A percentile compares a stretch with the other conserved stretches of the same genome.
phyloP scores from a whole-genome alignment of 2,113 vertebrate species.

The Sinocyclocheilus rhinocerous region DNA sequence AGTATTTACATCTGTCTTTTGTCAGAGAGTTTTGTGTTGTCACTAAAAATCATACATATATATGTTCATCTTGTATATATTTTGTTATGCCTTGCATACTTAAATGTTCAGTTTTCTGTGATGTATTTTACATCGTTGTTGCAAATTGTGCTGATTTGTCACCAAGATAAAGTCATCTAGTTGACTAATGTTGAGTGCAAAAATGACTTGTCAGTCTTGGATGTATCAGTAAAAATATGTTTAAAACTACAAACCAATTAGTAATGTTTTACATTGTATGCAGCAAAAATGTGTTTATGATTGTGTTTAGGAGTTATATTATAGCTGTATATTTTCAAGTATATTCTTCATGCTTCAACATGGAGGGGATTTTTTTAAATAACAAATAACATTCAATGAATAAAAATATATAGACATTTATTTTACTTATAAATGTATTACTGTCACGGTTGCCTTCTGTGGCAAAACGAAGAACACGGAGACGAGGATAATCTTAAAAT shows the following conservation, averaged over 20 bases:
- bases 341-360: neutral
- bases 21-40: neutral
- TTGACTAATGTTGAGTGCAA: neutral
- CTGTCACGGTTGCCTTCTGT: too few species aligned
- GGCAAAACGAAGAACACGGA: too few species aligned
- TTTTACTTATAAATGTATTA: too few species aligned
- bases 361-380: neutral
- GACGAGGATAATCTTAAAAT: too few species aligned
- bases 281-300: neutral
- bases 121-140: neutral
- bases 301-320: neutral
- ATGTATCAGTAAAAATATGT: neutral
- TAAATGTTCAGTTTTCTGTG: neutral
- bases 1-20: neutral
- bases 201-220: neutral
- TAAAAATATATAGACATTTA: neutral
- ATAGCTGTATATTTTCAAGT: neutral
- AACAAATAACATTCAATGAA: neutral
- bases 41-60: neutral
- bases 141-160: neutral
- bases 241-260: neutral
- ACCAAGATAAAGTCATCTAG: neutral
- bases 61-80: neutral
- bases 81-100: neutral
- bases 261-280: neutral